Percentiles rank a stretch among this genome's conserved stretches.
Conservation (phyloP, 1,140 invertebrate genomes). For the Cherax quadricarinatus region DNA sequence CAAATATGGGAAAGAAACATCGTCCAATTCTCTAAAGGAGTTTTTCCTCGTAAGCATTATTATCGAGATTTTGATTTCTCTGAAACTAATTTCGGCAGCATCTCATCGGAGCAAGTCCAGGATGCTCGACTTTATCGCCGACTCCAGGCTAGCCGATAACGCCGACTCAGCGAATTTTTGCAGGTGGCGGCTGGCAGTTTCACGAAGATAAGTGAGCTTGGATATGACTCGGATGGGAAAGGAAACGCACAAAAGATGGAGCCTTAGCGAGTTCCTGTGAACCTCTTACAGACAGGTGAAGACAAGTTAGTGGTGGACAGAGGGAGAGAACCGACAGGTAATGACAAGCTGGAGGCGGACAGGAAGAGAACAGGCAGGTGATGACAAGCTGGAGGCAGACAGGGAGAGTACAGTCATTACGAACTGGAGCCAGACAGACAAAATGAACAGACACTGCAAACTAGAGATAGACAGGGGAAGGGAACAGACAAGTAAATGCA, state of each 20-base stretch:
- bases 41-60: not conserved
- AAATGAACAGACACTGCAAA: too few relatives aligned
- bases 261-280: not conserved
- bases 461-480: too few relatives aligned
- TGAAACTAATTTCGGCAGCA: not conserved
- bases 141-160: slow-evolving; percentile 20
- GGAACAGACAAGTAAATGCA: too few relatives aligned
- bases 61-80: not conserved
- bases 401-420: too few relatives aligned
- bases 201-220: slow-evolving; percentile 38
- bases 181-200: slow-evolving; percentile 26
- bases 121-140: slow-evolving; percentile 22
- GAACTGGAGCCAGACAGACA: too few relatives aligned
- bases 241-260: slow-evolving; percentile 23
- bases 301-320: not conserved
- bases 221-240: slow-evolving; percentile 21
- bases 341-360: too few relatives aligned
- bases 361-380: too few relatives aligned
- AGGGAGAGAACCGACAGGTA: not conserved
- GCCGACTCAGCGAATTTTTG: slow-evolving; percentile 21
- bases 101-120: not conserved
- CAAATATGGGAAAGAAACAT: too few relatives aligned
- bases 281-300: too few relatives aligned
- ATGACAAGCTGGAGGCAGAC: too few relatives aligned
- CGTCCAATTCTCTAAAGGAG: too few relatives aligned